phyloP scores from a whole-genome alignment of 2,113 vertebrate genomes.

The Pantherophis guttatus region DNA sequence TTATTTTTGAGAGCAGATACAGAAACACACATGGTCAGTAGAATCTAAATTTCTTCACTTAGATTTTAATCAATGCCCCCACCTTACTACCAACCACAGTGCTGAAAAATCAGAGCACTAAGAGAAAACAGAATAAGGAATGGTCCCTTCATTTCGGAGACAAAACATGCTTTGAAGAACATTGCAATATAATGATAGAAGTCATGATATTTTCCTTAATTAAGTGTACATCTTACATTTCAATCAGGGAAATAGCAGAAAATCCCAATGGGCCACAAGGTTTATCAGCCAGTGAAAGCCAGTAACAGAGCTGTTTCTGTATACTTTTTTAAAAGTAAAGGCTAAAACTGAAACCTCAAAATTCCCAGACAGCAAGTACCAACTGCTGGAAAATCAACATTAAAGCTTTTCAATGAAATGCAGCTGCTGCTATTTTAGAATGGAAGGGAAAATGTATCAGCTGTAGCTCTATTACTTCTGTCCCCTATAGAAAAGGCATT shows the following conservation, averaged over 20 bases:
- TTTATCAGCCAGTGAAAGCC: neutral
- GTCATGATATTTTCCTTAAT: neutral
- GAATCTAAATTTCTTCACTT: neutral
- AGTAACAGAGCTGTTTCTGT: slow-evolving; percentile 20
- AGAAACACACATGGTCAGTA: neutral
- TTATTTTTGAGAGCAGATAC: neutral
- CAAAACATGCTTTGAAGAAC: neutral
- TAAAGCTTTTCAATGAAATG: neutral
- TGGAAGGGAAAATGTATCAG: neutral
- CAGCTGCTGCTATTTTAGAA: slow-evolving; percentile 30
- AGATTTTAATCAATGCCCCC: neutral
- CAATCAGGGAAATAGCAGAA: neutral
- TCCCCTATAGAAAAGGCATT: neutral
- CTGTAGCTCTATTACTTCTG: slow-evolving; percentile 10
- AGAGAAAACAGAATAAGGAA: neutral
- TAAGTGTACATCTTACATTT: neutral
- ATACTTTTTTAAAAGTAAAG: slow-evolving; percentile 9
- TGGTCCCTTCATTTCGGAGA: neutral
- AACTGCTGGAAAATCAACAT: neutral
- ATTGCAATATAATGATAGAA: neutral
- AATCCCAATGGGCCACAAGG: neutral
- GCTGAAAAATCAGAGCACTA: neutral
- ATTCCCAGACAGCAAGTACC: neutral
- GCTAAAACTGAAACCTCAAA: neutral
- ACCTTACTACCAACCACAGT: neutral